Evolutionary conservation across 2,797 vertebrate species (phyloP), one percentile per base, ranked within the genome.

Genomic region (Sebastes hopkinsi): DNA sequence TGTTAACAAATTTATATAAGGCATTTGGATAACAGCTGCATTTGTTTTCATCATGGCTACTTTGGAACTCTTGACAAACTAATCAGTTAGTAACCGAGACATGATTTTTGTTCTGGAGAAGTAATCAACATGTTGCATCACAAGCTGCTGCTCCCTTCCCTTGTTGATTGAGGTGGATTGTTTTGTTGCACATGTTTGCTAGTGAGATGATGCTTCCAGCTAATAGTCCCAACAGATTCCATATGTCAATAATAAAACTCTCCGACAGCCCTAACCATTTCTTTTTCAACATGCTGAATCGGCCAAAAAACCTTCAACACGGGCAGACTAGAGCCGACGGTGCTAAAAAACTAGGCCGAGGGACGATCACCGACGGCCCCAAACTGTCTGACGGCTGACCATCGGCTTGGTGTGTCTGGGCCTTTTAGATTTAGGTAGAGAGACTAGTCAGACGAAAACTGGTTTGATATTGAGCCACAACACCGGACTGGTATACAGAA

Each of bases 1-100:
- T 77, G 50, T 81, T 64, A 72, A 83, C 25, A 70, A 60, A 54
- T 25, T 60, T 46, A 52, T 46, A 55, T 25, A 74, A 72, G 54
- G 56, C 2, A 5, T 55, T 80, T 70, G 42, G 32, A 54, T 46
- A 65, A 56, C 20, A 27, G 58, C 66, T 80, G 72, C 3, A 16
- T 73, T 62, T 69, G 5, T 16, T 62, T 36, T 59, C 22, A 25
- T 34, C 38, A 54, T 6, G 4, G 18, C 16, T 8, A 36, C 23
- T 65, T 67, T n/a, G 3, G 14, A 69, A 27, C 8, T 30, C 20
- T 29, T 54, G 25, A 10, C 8, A 22, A 67, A 25, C 12, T 3
- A 3, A 62, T 38, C 7, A 16, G 2, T 64, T n/a, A 5, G 14
- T n/a, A 12, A 64, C 4, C 20, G 14, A 70, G 12, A 14, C 2